Conservation (phyloP, 2,113 vertebrate genomes). For the Sigmodon hispidus region DNA sequence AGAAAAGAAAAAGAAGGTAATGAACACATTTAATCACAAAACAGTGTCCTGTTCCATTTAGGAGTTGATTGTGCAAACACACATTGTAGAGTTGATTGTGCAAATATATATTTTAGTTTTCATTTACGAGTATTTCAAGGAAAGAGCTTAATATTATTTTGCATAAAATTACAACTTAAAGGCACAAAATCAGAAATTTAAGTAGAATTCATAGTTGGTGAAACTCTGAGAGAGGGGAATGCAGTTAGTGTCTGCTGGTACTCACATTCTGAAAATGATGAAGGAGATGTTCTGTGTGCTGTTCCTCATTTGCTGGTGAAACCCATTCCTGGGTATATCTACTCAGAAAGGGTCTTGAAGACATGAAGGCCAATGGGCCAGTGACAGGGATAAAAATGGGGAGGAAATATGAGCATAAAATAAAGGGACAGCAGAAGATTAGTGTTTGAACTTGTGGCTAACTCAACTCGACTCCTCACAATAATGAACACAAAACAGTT, state of each 20-base stretch:
- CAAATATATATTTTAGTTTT: background rate
- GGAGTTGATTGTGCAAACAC: background rate
- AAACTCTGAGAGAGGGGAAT: background rate
- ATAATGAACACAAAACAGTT: background rate
- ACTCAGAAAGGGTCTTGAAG: background rate
- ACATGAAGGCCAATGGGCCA: no score
- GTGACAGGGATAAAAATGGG: no score
- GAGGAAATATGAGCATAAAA: background rate
- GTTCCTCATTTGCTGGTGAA: background rate
- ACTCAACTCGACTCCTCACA: background rate
- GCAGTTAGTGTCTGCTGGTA: background rate
- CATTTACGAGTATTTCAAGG: slow-evolving; percentile 20
- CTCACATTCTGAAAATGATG: no score
- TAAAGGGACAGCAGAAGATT: background rate
- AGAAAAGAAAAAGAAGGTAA: slow-evolving; percentile 38
- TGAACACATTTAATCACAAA: background rate
- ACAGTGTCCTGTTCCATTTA: background rate
- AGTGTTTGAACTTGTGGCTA: background rate
- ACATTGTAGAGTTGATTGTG: background rate
- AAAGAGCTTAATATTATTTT: slow-evolving; percentile 13
- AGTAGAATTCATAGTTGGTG: background rate
- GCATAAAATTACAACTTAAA: slow-evolving; percentile 4
- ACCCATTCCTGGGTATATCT: background rate
- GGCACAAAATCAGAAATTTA: slow-evolving; percentile 5
- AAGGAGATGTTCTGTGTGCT: background rate